A percentile compares a stretch with the other conserved stretches of the same genome.
phyloP scores from a whole-genome alignment of 1,140 invertebrate species.

The Uloborus diversus region DNA sequence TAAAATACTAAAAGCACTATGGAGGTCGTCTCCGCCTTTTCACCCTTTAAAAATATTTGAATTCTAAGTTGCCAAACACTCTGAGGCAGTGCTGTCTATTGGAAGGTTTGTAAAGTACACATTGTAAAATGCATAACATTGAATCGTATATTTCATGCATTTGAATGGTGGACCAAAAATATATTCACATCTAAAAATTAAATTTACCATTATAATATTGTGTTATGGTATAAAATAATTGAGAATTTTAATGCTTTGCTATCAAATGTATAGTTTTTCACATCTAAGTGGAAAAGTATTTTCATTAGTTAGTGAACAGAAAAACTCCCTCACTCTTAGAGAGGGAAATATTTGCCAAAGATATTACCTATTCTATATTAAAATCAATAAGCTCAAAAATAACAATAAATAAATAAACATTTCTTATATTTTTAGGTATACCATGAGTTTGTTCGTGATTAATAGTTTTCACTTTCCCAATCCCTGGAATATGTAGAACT shows the following conservation, averaged over 20 bases:
- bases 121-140: slow-evolving; percentile 23
- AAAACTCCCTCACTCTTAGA: too few species aligned
- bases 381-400: slow-evolving; percentile 47
- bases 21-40: background rate
- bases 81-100: slow-evolving; percentile 46
- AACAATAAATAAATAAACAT: slow-evolving; percentile 23
- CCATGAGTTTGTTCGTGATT: too few species aligned
- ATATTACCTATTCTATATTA: background rate
- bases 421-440: background rate
- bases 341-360: too few species aligned
- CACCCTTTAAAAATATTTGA: slow-evolving; percentile 24
- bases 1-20: slow-evolving; percentile 40
- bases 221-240: too few species aligned
- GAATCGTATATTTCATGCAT: slow-evolving; percentile 39
- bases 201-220: too few species aligned
- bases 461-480: slow-evolving; percentile 43
- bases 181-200: slow-evolving; percentile 21
- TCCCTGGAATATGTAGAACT: slow-evolving; percentile 21
- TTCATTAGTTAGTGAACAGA: too few species aligned
- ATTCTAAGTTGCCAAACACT: slow-evolving; percentile 1
- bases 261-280: too few species aligned
- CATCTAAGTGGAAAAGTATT: too few species aligned
- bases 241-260: too few species aligned
- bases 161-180: slow-evolving; percentile 24
- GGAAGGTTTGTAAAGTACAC: slow-evolving; percentile 33